phyloP scores from a whole-genome alignment of 2,113 vertebrate genomes.

The Eudyptes chrysolophus region DNA sequence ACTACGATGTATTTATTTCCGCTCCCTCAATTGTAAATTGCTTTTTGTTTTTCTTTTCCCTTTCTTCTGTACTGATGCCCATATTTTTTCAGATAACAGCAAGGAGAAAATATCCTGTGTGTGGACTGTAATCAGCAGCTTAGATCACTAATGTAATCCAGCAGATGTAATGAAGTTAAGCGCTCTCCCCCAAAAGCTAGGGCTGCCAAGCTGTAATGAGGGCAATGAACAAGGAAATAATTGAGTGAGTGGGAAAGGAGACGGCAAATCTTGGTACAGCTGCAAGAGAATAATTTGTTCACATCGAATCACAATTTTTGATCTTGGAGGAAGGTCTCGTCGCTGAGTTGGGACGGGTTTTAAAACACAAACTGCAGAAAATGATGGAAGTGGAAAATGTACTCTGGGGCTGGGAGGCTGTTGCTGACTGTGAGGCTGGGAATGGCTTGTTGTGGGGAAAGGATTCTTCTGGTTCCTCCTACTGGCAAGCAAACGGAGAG shows the following conservation, averaged over 20 bases:
- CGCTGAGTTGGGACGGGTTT: background rate
- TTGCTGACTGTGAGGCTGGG: background rate
- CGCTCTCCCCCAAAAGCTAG: background rate
- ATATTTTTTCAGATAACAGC: constrained; percentile 1
- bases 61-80: background rate
- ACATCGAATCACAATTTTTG: background rate
- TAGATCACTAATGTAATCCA: background rate
- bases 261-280: background rate
- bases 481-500: background rate
- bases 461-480: constrained; percentile 29
- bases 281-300: background rate
- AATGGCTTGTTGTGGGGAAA: background rate
- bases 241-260: background rate
- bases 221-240: background rate
- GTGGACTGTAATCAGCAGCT: background rate
- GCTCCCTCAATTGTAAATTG: background rate
- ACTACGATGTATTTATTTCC: constrained; percentile 21
- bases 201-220: background rate
- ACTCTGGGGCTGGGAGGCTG: background rate
- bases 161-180: background rate
- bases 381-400: constrained; percentile 13
- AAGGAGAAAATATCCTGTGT: background rate
- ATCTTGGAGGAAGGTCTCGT: background rate
- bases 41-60: background rate
- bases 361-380: background rate